phyloP scores from a whole-genome alignment of 2,113 vertebrate genomes.

The Chaenogobius annularis region DNA sequence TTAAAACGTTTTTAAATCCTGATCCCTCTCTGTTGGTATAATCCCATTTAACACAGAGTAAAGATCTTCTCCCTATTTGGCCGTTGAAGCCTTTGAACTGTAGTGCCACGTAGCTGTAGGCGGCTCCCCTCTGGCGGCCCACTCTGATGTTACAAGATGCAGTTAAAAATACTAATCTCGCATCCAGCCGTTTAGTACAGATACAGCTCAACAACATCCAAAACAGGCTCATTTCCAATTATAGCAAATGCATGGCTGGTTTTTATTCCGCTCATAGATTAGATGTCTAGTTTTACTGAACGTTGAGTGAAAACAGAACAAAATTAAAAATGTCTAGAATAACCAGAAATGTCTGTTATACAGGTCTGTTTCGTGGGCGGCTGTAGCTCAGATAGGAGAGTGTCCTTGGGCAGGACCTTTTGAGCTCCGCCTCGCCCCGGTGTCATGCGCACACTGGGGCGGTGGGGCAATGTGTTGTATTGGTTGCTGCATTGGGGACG shows the following conservation, averaged over 20 bases:
- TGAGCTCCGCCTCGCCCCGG: no score
- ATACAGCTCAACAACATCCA: not conserved
- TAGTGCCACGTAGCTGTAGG: constrained; percentile 24
- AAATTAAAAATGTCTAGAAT: no score
- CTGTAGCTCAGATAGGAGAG: no score
- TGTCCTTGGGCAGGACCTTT: no score
- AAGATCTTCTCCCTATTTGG: constrained; percentile 39
- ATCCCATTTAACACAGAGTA: constrained; percentile 51
- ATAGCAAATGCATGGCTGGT: not conserved
- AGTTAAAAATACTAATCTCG: not conserved
- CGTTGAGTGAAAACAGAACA: no score
- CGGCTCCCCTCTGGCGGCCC: constrained; percentile 6
- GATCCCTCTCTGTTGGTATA: constrained; percentile 27
- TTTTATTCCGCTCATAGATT: not conserved
- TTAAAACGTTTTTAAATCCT: constrained; percentile 42
- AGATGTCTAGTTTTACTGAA: not conserved
- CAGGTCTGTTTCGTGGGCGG: no score
- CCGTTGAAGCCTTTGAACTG: constrained; percentile 57
- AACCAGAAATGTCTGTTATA: no score
- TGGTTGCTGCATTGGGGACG: no score
- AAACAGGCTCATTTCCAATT: not conserved
- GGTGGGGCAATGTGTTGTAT: no score
- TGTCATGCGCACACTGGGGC: no score
- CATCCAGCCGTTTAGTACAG: not conserved
- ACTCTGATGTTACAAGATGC: not conserved